Evolutionary conservation across 2,797 vertebrate genomes (phyloP), one percentile per base, ranked within the genome.

Genomic region (Cephalopachus bancanus): DNA sequence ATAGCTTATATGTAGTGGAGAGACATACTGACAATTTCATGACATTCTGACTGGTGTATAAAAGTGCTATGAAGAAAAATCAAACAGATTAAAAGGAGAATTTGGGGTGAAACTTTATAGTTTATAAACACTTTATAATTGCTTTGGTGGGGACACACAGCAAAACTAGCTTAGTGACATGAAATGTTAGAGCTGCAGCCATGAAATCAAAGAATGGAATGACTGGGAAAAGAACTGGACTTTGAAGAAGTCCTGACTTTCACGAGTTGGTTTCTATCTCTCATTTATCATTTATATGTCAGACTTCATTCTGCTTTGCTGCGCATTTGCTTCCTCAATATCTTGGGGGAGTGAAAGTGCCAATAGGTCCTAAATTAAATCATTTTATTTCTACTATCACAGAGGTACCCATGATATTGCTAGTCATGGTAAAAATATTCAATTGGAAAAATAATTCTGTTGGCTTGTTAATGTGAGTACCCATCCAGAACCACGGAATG

Each of bases 281-380:
- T 65, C 10, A 67, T 22, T 0, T 53, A 14, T 20, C 10, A 3
- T 57, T 0, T 69, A 5, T 20, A 26, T 3, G n/a, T 87, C 4
- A 37, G 15, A 51, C 28, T 90, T 53, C 33, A 89, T 74, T 89
- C 19, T 10, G 57, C 75, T 8, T 15, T 8, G 12, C 3, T 69
- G 7, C 0, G 16, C n/a, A 49, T 53, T 67, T 30, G 0, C 8
- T 78, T 84, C 7, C 55, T 78, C 17, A n/a, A 2, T 55, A 69
- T 33, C 6, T 22, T n/a, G 24, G 12, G 44, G 15, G 10, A 65
- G 22, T 26, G 60, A 57, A 6, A n/a, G 7, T 26, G 67, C 7
- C 12, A 44, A n/a, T 0, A 51, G 4, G 3, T 37, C 12, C 3
- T n/a, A 57, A 89, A n/a, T 15, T 30, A 51, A n/a, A 30, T 5